Evolutionary conservation across 1,140 invertebrate genomes (phyloP).

Genomic region (Brachionus asplanchnoidis): DNA sequence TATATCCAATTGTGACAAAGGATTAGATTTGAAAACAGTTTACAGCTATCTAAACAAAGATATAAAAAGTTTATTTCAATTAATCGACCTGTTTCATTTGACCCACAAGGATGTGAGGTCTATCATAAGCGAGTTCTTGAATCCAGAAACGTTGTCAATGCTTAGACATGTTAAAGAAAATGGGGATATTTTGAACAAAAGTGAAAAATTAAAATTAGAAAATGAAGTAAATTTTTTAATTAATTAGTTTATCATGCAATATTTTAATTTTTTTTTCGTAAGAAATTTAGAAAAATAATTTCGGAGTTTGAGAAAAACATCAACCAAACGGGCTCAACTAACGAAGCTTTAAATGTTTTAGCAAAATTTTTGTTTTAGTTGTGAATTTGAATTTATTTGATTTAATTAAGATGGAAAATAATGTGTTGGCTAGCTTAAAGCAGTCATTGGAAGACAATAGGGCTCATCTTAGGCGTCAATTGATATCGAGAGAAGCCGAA

Average conservation of each 20-base stretch:
- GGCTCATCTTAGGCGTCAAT: constrained; percentile 55
- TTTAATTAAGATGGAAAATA: constrained; percentile 46
- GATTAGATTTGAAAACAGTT: background rate
- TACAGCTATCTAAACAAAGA: constrained; percentile 7
- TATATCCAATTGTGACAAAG: background rate
- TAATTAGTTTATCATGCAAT: background rate
- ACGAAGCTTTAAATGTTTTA: constrained; percentile 12
- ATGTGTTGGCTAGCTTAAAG: constrained; percentile 50
- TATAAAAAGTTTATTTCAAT: background rate
- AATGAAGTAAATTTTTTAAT: constrained; percentile 21
- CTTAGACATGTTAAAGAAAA: constrained; percentile 7
- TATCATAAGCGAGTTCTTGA: background rate
- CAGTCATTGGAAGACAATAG: constrained; percentile 52
- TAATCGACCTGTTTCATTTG: constrained; percentile 28
- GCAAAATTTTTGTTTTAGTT: background rate
- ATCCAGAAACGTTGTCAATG: background rate
- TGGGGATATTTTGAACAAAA: background rate
- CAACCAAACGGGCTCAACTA: background rate
- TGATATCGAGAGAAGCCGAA: constrained; percentile 54
- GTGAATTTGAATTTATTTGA: background rate
- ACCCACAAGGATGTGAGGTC: background rate
- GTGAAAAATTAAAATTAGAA: background rate
- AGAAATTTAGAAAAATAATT: constrained; percentile 17
- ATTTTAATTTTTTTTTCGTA: background rate
- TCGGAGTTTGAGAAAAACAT: constrained; percentile 19